Evolutionary conservation across 1,140 invertebrate species (phyloP).

Genomic region (Vanessa tameamea): DNA sequence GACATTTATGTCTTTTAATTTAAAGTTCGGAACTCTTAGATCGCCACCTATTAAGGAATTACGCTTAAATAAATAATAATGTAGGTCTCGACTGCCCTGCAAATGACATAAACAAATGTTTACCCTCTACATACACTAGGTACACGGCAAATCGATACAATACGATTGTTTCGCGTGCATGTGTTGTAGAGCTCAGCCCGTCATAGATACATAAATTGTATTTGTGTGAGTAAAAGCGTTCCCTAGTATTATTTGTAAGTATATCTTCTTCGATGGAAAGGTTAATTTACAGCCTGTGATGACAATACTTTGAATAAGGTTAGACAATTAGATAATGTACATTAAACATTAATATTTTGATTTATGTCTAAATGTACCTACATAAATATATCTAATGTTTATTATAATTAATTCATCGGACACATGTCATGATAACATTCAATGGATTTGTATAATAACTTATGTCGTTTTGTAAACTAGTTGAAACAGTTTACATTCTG

Average conservation of each 20-base stretch:
- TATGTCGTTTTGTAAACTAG: too few relatives aligned
- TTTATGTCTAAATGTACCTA: too few relatives aligned
- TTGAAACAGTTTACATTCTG: too few relatives aligned
- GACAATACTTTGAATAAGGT: too few relatives aligned
- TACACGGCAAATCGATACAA: constrained; percentile 5
- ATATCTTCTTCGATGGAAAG: neutral
- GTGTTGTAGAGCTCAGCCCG: neutral
- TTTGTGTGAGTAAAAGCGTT: neutral
- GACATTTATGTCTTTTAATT: neutral
- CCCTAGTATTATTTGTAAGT: neutral
- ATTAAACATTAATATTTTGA: too few relatives aligned
- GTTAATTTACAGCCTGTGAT: too few relatives aligned
- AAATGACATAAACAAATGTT: constrained; percentile 1
- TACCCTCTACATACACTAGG: neutral
- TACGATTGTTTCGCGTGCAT: constrained; percentile 1
- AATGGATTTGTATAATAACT: too few relatives aligned
- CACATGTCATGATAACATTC: too few relatives aligned
- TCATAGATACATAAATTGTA: neutral
- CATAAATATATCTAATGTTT: too few relatives aligned
- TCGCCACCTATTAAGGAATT: neutral
- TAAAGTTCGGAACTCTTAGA: neutral
- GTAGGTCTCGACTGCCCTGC: constrained; percentile 4
- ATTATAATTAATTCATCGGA: too few relatives aligned
- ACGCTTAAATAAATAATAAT: constrained; percentile 8
- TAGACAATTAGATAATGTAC: too few relatives aligned